phyloP scores from a whole-genome alignment of 2,797 vertebrate genomes.

The Peromyscus attwateri region DNA sequence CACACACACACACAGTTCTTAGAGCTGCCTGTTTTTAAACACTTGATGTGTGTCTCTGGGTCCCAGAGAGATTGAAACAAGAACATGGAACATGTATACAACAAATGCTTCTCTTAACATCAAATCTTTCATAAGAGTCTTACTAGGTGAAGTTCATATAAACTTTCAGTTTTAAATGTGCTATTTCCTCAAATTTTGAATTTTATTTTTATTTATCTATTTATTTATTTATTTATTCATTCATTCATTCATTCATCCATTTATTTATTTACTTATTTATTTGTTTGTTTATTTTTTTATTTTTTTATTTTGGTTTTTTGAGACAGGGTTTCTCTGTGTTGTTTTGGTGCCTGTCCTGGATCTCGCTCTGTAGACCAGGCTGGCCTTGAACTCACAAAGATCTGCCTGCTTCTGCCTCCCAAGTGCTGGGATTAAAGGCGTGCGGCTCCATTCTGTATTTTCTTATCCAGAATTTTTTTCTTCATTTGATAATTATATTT shows the following conservation, averaged over 20 bases:
- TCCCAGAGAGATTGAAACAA: constrained; percentile 7
- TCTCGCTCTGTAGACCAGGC: too few species aligned
- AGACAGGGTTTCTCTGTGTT: too few species aligned
- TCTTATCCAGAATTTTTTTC: neutral
- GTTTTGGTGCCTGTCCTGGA: too few species aligned
- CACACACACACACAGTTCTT: neutral
- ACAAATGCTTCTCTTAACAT: neutral
- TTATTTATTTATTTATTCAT: too few species aligned
- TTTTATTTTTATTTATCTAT: neutral
- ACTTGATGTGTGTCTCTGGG: neutral
- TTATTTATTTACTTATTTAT: neutral
- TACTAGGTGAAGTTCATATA: neutral
- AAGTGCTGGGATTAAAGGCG: too few species aligned
- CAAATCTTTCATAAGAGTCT: neutral
- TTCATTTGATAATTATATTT: constrained; percentile 28
- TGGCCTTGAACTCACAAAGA: too few species aligned
- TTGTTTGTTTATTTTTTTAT: too few species aligned
- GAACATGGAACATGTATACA: neutral
- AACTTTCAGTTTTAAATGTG: constrained; percentile 16
- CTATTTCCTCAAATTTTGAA: neutral
- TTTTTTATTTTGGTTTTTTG: too few species aligned
- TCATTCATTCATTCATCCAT: too few species aligned
- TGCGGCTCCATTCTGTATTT: neutral
- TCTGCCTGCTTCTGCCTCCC: too few species aligned
- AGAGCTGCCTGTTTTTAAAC: neutral